These are phyloP conservation scores for Poecile montanus DNA, from an alignment of 2,797 vertebrate species.

Conservation along the genomic window DNA sequence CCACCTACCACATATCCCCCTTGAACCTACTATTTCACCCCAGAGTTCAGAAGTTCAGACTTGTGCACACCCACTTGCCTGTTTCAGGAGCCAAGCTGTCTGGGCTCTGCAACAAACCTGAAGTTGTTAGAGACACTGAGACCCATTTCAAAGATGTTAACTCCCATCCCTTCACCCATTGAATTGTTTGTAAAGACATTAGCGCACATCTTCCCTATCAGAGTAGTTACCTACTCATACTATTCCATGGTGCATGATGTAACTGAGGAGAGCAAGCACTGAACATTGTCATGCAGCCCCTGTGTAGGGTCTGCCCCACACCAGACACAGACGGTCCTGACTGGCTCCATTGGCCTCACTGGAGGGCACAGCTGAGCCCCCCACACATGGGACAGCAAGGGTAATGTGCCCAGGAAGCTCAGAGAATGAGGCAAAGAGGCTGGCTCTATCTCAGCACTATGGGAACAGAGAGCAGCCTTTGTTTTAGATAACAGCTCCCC, in stretches of 20 bases:
- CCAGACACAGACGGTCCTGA: accelerated
- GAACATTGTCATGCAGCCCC: neutral
- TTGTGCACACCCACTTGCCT: neutral
- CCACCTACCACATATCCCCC: accelerated
- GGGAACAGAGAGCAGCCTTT: neutral
- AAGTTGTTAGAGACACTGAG: neutral
- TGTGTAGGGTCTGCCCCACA: neutral
- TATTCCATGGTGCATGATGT: neutral
- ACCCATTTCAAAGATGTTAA: accelerated
- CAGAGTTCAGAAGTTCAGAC: neutral
- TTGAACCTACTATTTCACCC: neutral
- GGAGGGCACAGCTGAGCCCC: neutral
- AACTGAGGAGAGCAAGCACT: neutral
- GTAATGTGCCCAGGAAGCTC: neutral
- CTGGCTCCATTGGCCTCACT: accelerated
- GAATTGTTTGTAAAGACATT: neutral
- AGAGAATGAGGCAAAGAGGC: neutral
- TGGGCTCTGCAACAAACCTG: neutral
- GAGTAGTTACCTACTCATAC: neutral
- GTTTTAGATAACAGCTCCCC: neutral
- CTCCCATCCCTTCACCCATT: accelerated
- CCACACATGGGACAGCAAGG: neutral
- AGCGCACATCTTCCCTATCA: neutral
- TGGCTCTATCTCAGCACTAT: neutral
- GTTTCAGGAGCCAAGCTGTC: neutral